phyloP scores from a whole-genome alignment of 2,797 vertebrate genomes.

The Kryptolebias ocellatus region DNA sequence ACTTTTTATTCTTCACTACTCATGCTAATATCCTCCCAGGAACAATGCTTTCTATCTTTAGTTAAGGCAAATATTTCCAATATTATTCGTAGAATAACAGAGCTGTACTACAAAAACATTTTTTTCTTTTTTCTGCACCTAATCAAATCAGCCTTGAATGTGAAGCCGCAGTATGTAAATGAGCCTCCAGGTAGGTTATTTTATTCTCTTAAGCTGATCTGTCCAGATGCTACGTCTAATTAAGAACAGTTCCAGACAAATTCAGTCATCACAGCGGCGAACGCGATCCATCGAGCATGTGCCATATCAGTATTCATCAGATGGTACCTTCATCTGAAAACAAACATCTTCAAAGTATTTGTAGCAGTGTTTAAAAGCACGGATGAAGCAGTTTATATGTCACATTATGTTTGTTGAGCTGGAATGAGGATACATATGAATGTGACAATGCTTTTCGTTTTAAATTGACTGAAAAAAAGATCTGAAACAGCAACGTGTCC shows the following conservation, averaged over 20 bases:
- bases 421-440: slow-evolving; percentile 2
- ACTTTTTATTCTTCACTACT: slow-evolving; percentile 36
- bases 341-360: slow-evolving; percentile 28
- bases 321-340: slow-evolving; percentile 41
- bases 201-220: slow-evolving; percentile 5
- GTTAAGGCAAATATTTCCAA: slow-evolving; percentile 12
- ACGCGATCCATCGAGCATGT: slow-evolving; percentile 34
- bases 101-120: slow-evolving; percentile 1
- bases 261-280: slow-evolving; percentile 32
- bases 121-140: background rate
- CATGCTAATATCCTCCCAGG: slow-evolving; percentile 46
- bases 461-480: background rate
- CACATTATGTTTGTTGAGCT: no score
- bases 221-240: slow-evolving; percentile 61
- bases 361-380: slow-evolving; percentile 4
- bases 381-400: no score
- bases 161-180: background rate
- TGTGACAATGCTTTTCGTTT: background rate
- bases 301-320: slow-evolving; percentile 34
- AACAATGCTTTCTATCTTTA: slow-evolving; percentile 25
- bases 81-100: slow-evolving; percentile 24
- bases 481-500: background rate
- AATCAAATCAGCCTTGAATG: slow-evolving; percentile 11
- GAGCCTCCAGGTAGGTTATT: background rate
- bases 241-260: slow-evolving; percentile 45